A percentile compares a stretch with the other conserved stretches of the same genome.
Conservation (phyloP, 2,113 vertebrate species). For the Dromas ardeola region DNA sequence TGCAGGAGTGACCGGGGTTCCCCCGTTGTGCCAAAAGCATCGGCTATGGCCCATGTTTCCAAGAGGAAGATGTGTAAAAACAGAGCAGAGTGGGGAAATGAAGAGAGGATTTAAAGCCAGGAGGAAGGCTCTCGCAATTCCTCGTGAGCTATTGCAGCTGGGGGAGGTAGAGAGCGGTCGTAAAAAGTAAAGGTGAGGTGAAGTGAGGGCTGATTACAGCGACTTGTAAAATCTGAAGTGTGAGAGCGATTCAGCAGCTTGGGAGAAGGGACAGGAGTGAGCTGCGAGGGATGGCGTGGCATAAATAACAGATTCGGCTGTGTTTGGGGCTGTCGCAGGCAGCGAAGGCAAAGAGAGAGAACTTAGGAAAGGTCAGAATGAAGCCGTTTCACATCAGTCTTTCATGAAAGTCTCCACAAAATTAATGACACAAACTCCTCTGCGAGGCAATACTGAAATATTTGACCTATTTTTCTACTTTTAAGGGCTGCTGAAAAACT, state of each 20-base stretch:
- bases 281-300: accelerated
- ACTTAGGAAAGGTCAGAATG: background rate
- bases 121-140: background rate
- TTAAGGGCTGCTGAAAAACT: background rate
- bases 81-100: background rate
- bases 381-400: background rate
- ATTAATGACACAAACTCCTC: background rate
- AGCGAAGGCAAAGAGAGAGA: background rate
- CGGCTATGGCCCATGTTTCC: background rate
- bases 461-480: background rate
- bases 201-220: background rate
- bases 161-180: background rate
- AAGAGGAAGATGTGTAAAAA: background rate
- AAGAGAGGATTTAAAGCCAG: background rate
- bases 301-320: background rate
- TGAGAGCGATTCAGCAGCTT: background rate
- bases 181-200: background rate
- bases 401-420: background rate
- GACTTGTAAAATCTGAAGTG: background rate
- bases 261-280: background rate
- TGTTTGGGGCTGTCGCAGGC: accelerated
- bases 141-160: background rate
- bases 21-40: accelerated
- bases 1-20: accelerated
- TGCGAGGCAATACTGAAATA: background rate